Conservation (phyloP, 2,797 vertebrate species). For the Chaenodraco wilsoni region DNA sequence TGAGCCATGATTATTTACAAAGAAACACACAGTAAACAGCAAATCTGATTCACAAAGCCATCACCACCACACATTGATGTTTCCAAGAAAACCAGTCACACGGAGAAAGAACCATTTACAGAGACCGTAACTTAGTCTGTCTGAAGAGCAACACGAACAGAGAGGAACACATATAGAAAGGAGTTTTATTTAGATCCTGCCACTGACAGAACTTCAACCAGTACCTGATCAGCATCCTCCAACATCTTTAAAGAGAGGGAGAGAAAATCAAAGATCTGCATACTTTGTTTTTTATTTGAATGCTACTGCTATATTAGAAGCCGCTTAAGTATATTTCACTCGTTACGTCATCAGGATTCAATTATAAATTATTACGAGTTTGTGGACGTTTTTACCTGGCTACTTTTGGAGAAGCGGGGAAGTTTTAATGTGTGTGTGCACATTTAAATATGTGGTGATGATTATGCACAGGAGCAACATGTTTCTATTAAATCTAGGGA, state of each 20-base stretch:
- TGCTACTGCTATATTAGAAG: neutral
- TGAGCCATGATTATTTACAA: neutral
- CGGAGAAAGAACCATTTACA: constrained; percentile 35
- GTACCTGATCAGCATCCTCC: constrained; percentile 85
- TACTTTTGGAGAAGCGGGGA: too few relatives aligned
- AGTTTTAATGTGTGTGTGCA: too few relatives aligned
- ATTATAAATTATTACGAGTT: too few relatives aligned
- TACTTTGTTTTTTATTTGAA: neutral
- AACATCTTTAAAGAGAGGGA: constrained; percentile 81
- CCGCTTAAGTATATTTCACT: too few relatives aligned
- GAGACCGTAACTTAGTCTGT: constrained; percentile 14
- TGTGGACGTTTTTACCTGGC: too few relatives aligned
- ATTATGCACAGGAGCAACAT: too few relatives aligned
- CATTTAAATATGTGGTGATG: too few relatives aligned
- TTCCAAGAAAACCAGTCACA: constrained; percentile 48
- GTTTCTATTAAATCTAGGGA: too few relatives aligned
- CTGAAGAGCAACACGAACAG: constrained; percentile 30
- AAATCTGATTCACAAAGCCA: constrained; percentile 40
- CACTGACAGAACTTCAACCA: constrained; percentile 54
- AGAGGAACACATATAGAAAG: constrained; percentile 60
- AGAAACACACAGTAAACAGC: constrained; percentile 28
- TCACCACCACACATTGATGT: constrained; percentile 42
- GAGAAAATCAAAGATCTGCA: constrained; percentile 59
- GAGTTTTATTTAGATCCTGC: constrained; percentile 33
- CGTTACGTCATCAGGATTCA: too few relatives aligned